A percentile compares a stretch with the other conserved stretches of the same genome.
Conservation (phyloP, 2,888 invertebrate species). For the Nomada lathburiana region DNA sequence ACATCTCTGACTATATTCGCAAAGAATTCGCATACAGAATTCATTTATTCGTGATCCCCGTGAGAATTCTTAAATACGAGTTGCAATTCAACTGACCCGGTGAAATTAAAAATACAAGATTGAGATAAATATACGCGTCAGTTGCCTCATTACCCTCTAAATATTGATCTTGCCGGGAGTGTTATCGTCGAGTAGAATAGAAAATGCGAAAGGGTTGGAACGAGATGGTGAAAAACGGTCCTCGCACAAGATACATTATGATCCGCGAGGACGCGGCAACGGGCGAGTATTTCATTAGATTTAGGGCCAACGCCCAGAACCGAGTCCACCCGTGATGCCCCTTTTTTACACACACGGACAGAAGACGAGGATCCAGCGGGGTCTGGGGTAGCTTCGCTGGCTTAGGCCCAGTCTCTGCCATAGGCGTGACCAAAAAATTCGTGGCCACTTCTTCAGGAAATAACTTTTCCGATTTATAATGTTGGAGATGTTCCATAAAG, state of each 20-base stretch:
- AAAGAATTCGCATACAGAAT: no score
- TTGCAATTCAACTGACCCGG: no score
- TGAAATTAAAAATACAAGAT: not conserved
- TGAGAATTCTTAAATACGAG: no score
- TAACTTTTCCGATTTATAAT: no score
- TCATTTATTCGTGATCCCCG: no score
- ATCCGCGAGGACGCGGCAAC: slow-evolving; percentile 37
- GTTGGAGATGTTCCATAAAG: not conserved
- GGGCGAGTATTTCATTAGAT: slow-evolving; percentile 71
- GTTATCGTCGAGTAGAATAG: slow-evolving; percentile 28
- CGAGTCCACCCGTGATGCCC: slow-evolving; percentile 39
- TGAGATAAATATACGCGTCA: not conserved
- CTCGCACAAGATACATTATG: slow-evolving; percentile 49
- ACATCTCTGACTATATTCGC: no score
- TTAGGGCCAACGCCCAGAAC: slow-evolving; percentile 73
- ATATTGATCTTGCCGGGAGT: slow-evolving; percentile 17
- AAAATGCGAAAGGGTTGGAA: slow-evolving; percentile 1
- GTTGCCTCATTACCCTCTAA: slow-evolving; percentile 7
- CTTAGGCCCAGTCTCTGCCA: slow-evolving; percentile 65
- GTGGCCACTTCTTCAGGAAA: not conserved
- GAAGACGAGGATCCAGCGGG: slow-evolving; percentile 53
- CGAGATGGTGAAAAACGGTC: slow-evolving; percentile 18
- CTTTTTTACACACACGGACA: slow-evolving; percentile 60
- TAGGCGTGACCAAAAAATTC: slow-evolving; percentile 68
- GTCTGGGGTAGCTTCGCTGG: slow-evolving; percentile 59